These are phyloP conservation scores for Octopus bimaculoides DNA, from an alignment of 1,140 invertebrate genomes.

Conservation along the genomic window DNA sequence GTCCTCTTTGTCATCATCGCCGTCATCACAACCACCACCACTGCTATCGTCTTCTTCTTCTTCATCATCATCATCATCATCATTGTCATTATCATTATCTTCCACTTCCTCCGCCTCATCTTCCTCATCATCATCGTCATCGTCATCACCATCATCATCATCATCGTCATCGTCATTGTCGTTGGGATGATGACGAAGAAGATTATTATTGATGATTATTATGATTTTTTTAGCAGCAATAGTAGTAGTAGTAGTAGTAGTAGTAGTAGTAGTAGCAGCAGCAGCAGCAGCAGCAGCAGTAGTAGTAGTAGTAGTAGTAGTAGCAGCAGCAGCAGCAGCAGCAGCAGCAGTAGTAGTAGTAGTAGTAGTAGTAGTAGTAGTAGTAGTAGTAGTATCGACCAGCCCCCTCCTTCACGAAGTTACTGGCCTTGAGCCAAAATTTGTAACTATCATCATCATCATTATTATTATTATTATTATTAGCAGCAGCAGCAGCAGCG, in stretches of 20 bases:
- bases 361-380: constrained; percentile 2
- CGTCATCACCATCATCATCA: background rate
- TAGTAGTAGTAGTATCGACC: background rate
- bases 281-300: background rate
- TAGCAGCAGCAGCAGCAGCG: too few species aligned
- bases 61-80: background rate
- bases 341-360: constrained; percentile 2
- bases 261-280: background rate
- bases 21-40: too few species aligned
- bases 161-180: background rate
- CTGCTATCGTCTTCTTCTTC: background rate
- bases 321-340: too few species aligned
- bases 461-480: too few species aligned
- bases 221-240: background rate
- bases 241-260: too few species aligned
- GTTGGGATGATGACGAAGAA: background rate
- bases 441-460: too few species aligned
- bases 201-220: background rate
- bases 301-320: constrained; percentile 2
- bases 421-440: too few species aligned
- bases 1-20: background rate
- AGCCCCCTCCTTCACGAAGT: too few species aligned
- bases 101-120: background rate
- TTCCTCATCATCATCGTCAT: background rate
- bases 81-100: background rate